Evolutionary conservation across 2,113 vertebrate genomes (phyloP).

Genomic region (Caretta caretta): DNA sequence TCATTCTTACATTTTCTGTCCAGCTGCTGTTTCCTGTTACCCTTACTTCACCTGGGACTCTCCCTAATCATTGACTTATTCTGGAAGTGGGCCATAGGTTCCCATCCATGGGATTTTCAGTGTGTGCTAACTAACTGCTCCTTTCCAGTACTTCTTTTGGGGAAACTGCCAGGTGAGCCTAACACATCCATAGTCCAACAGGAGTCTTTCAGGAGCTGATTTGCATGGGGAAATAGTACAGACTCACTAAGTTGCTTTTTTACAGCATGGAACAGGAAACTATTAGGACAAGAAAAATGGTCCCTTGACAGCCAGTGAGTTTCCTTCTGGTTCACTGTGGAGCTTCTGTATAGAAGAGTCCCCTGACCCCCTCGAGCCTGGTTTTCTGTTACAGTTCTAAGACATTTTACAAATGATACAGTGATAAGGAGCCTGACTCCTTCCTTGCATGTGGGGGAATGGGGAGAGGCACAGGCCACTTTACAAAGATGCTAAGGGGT

Average conservation of each 20-base stretch:
- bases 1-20: neutral
- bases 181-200: neutral
- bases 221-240: neutral
- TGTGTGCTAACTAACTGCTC: neutral
- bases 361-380: neutral
- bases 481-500: neutral
- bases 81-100: neutral
- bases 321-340: neutral
- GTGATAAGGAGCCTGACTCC: neutral
- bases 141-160: neutral
- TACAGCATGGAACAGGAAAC: neutral
- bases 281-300: neutral
- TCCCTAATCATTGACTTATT: neutral
- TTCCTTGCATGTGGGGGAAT: neutral
- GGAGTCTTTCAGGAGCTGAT: neutral
- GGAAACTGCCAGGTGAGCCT: neutral
- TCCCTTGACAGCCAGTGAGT: neutral
- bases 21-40: neutral
- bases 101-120: neutral
- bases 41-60: neutral
- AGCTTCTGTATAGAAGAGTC: neutral
- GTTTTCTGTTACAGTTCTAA: neutral
- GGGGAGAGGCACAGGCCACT: neutral
- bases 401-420: neutral
- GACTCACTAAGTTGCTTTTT: neutral